A percentile compares a stretch with the other conserved stretches of the same genome.
Conservation (phyloP, 1,140 invertebrate species). For the Pararge aegeria region DNA sequence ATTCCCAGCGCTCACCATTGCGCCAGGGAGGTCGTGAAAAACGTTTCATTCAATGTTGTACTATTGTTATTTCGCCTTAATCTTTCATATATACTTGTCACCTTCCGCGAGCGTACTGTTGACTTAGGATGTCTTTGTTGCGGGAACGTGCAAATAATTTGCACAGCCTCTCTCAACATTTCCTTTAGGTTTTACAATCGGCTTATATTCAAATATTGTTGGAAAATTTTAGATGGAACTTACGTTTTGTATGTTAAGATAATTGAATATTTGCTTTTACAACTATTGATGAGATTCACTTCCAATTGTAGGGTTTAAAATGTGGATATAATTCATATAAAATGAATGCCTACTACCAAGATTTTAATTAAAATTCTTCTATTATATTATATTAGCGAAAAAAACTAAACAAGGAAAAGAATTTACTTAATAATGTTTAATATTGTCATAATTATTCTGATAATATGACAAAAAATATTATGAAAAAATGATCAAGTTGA, state of each 20-base stretch:
- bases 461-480: background rate
- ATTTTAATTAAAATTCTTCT: too few relatives aligned
- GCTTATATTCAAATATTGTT: constrained; percentile 1
- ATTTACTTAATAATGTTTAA: too few relatives aligned
- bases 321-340: too few relatives aligned
- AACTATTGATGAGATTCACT: background rate
- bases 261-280: background rate
- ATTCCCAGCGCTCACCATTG: too few relatives aligned
- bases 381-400: too few relatives aligned
- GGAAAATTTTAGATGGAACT: background rate
- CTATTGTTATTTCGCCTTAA: background rate
- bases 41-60: too few relatives aligned
- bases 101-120: background rate
- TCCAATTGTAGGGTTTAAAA: background rate
- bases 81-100: background rate
- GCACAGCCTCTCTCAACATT: background rate
- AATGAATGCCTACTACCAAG: too few relatives aligned
- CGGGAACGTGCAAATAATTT: constrained; percentile 1
- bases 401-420: too few relatives aligned
- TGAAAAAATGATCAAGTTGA: background rate
- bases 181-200: background rate
- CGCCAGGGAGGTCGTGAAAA: too few relatives aligned
- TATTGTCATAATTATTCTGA: too few relatives aligned
- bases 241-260: background rate
- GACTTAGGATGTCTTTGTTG: constrained; percentile 5